phyloP scores from a whole-genome alignment of 92 coral and sea anemone species.

The Pocillopora meandrina region DNA sequence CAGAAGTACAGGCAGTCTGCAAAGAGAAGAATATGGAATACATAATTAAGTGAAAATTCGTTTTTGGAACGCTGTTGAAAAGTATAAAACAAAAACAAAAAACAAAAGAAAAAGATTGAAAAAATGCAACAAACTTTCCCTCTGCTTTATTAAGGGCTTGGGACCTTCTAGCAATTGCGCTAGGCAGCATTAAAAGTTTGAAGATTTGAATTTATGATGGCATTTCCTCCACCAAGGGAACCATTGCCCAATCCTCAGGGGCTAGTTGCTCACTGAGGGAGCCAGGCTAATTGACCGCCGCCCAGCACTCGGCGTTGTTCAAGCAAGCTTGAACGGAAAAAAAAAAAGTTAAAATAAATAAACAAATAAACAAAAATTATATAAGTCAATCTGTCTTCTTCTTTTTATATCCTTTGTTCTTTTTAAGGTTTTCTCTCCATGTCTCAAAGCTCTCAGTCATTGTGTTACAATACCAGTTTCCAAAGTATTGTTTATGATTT shows the following conservation, averaged over 20 bases:
- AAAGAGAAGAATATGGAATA: too few relatives aligned
- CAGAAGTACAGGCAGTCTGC: background rate
- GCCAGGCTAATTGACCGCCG: too few relatives aligned
- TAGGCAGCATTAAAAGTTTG: constrained; percentile 26
- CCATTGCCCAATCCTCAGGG: constrained; percentile 39
- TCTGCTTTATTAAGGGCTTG: constrained; percentile 32
- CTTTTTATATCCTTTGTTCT: constrained; percentile 7
- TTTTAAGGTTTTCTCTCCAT: constrained; percentile 36
- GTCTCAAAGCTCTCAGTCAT: constrained; percentile 9
- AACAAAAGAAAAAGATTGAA: too few relatives aligned
- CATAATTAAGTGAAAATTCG: too few relatives aligned
- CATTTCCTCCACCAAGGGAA: constrained; percentile 47
- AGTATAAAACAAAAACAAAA: too few relatives aligned
- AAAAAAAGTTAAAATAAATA: too few relatives aligned
- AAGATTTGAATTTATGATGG: constrained; percentile 21
- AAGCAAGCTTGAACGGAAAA: too few relatives aligned
- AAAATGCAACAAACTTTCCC: too few relatives aligned
- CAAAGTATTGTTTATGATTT: constrained; percentile 47
- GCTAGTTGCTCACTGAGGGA: constrained; percentile 14
- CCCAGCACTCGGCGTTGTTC: too few relatives aligned
- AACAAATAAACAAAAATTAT: too few relatives aligned
- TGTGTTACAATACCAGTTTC: constrained; percentile 49
- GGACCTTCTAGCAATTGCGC: constrained; percentile 37
- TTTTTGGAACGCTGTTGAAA: too few relatives aligned
- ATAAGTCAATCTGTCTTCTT: background rate